A percentile compares a stretch with the other conserved stretches of the same genome.
Conservation (phyloP, 2,888 invertebrate species). For the Melangyna quadrimaculata region DNA sequence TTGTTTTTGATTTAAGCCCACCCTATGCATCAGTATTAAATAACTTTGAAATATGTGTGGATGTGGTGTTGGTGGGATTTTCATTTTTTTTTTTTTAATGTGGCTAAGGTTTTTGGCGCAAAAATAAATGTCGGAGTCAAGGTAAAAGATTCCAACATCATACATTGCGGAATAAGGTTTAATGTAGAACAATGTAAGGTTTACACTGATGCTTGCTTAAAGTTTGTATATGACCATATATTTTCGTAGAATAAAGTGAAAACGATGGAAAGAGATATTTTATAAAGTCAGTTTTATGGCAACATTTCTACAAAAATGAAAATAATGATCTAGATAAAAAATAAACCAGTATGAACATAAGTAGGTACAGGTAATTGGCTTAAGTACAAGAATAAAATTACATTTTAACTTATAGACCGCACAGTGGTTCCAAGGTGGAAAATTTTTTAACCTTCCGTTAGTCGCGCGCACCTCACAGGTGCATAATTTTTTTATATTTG, state of each 20-base stretch:
- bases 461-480: too few relatives aligned
- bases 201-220: background rate
- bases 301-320: background rate
- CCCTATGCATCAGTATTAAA: constrained; percentile 17
- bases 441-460: too few relatives aligned
- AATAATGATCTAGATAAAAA: too few relatives aligned
- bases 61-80: background rate
- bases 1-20: constrained; percentile 66
- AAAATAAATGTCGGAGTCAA: constrained; percentile 25
- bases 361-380: too few relatives aligned
- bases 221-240: background rate
- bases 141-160: background rate
- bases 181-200: background rate
- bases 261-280: background rate
- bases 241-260: background rate
- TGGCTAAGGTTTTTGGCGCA: constrained; percentile 25
- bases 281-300: background rate
- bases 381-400: too few relatives aligned
- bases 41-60: background rate
- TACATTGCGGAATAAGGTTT: background rate
- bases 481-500: too few relatives aligned
- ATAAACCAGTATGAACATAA: too few relatives aligned
- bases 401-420: too few relatives aligned
- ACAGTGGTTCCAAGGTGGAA: too few relatives aligned
- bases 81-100: constrained; percentile 42